Base-by-base conservation (phyloP, 1,140 invertebrate species). In the Bombyx mandarina region DNA sequence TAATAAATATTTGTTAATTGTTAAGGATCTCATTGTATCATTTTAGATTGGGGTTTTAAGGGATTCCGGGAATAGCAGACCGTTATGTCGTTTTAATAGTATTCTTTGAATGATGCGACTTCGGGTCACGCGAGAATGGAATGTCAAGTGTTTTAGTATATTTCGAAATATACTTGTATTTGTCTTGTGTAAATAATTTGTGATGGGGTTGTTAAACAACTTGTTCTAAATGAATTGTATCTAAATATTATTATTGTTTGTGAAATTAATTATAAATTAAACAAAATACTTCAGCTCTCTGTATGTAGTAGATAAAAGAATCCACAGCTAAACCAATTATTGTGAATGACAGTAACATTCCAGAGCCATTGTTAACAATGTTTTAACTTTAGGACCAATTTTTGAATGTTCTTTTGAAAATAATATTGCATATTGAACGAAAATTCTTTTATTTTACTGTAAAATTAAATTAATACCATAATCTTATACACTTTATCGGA, bases 331-430 rank as follows among this genome's bases (percentile, higher is more conserved):
- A 77, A 74, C 71, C 73, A 75, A 72, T 67, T 75, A 69, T 61
- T 70, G 68, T 73, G 70, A 77, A 81, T 78, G 73, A 76, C 75
- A 74, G 68, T 69, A 68, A 86, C 83, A 86, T 86, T 86, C 83
- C 83, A 86, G 80, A 86, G 74, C 81, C 79, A 84, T 84, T 86
- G 83, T 86, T 86, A 86, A 84, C 75, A 78, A 80, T 84, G 78
- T 84, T 84, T 86, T 84, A 84, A 84, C 60, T 79, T 86, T 84
- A 83, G 80, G 80, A 83, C 81, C 81, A 84, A 85, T 85, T 86
- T 86, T 86, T 86, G 74, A 84, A 84, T 75, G 80, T 84, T 86
- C 81, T 85, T 86, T 86, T 84, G 75, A 84, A 84, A 86, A 86
- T 86, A 86, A 83, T 86, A 86, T 84, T 84, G 77, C 81, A 82